Base-by-base conservation (phyloP, 2,888 invertebrate genomes). In the Leucoptera coffeella region DNA sequence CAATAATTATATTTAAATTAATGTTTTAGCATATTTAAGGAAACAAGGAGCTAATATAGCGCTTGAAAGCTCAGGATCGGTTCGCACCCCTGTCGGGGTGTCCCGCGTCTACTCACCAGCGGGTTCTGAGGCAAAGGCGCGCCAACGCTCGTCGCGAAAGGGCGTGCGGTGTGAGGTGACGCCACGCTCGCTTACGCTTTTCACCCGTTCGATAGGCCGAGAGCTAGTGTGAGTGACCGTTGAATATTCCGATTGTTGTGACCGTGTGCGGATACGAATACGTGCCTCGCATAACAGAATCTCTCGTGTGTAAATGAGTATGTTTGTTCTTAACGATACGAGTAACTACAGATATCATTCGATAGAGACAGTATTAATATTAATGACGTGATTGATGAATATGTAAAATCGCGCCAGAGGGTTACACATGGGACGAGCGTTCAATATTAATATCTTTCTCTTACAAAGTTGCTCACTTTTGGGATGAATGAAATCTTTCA, bases 81-180 rank as follows among this genome's bases (percentile, higher is more conserved):
- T 37, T 32, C 32, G 15, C 24, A 41, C 45, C 53, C n/a, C n/a
- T n/a, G n/a, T n/a, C n/a, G n/a, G n/a, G n/a, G n/a, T n/a, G n/a
- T n/a, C n/a, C n/a, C n/a, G n/a, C n/a, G n/a, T n/a, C n/a, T n/a
- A n/a, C n/a, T n/a, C n/a, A n/a, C n/a, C n/a, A n/a, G n/a, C n/a
- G n/a, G n/a, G n/a, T n/a, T n/a, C n/a, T n/a, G n/a, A n/a, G 48
- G 50, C 67, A 67, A 53, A 57, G 57, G 67, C 61, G 62, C 65
- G 65, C 61, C 49, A 51, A 45, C 45, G 46, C 43, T 43, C 40
- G 42, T 35, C 45, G 47, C 17, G 17, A 17, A 9, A 17, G 17
- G 17, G 17, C 17, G 17, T 17, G 6, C 6, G 6, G 6, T 7
- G 6, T 9, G 17, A 6, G 17, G 17, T 17, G 6, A 9, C 9